Evolutionary conservation across 2,113 vertebrate genomes (phyloP).

Genomic region (Cavia aperea): DNA sequence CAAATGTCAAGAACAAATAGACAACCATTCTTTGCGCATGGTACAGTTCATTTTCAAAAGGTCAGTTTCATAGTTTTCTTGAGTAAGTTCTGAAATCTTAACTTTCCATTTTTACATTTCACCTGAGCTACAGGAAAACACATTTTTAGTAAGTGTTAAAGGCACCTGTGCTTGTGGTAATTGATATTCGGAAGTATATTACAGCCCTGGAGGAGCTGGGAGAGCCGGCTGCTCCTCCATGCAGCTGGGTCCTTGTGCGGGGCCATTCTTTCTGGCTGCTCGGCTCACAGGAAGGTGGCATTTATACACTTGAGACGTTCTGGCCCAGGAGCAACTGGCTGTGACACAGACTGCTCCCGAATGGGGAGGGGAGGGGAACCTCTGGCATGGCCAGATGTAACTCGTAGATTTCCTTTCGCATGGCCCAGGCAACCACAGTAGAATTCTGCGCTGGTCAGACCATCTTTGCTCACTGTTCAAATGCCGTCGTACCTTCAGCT

Average conservation of each 20-base stretch:
- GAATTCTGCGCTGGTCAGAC: not conserved
- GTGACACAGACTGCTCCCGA: not conserved
- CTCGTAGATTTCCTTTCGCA: not conserved
- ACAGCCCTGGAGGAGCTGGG: not conserved
- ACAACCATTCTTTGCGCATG: conserved; percentile 48
- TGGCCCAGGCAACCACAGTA: not conserved
- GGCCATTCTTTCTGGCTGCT: not conserved
- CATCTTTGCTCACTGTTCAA: not conserved
- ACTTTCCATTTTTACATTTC: conserved; percentile 43
- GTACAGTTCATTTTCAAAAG: conserved; percentile 58
- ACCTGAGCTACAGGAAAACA: not conserved
- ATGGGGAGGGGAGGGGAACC: not conserved
- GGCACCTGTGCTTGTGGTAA: not conserved
- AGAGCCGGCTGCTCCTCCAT: not conserved
- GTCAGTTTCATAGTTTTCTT: conserved; percentile 54
- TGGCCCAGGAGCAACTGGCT: not conserved
- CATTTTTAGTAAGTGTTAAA: conserved; percentile 31
- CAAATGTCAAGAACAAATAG: conserved; percentile 64
- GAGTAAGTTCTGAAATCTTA: conserved; percentile 58
- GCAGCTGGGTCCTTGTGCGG: accelerated
- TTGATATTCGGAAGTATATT: not conserved
- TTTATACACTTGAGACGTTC: not conserved
- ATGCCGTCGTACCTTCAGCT: not conserved
- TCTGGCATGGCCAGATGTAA: not conserved
- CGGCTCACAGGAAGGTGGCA: not conserved